Conservation (phyloP, 2,888 invertebrate genomes). For the Molorchus minor region DNA sequence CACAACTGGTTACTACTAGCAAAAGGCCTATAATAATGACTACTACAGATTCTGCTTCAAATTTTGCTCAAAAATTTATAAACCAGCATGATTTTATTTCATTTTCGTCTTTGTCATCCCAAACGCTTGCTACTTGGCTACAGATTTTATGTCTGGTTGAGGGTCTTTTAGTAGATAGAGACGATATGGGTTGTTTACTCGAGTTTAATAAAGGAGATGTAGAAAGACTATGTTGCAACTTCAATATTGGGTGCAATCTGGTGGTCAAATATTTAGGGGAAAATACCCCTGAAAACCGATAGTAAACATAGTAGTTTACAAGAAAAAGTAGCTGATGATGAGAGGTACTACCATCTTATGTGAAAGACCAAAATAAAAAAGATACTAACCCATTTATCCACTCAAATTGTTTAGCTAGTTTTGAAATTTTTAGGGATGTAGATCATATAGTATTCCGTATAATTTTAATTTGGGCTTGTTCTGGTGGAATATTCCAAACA, state of each 20-base stretch:
- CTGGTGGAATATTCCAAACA: conserved; percentile 50
- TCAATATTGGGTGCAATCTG: conserved; percentile 74
- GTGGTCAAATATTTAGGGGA: conserved; percentile 37
- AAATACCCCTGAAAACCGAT: conserved; percentile 29
- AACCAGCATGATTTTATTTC: conserved; percentile 63
- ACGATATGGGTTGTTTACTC: conserved; percentile 66
- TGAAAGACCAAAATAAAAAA: conserved; percentile 19
- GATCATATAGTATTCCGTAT: conserved; percentile 41
- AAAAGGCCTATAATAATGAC: conserved; percentile 90
- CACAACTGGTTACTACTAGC: conserved; percentile 78
- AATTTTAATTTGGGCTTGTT: conserved; percentile 47
- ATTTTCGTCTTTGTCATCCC: conserved; percentile 63
- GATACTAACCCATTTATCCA: conserved; percentile 36
- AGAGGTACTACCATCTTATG: conserved; percentile 21
- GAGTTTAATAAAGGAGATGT: conserved; percentile 74
- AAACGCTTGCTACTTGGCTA: conserved; percentile 70
- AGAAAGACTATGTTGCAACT: conserved; percentile 76
- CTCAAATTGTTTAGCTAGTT: conserved; percentile 46
- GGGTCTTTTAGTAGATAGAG: conserved; percentile 66
- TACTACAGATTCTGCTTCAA: conserved; percentile 71
- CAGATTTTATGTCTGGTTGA: conserved; percentile 76
- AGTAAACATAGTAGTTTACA: conserved; percentile 17
- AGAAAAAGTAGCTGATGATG: conserved; percentile 34
- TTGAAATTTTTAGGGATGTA: conserved; percentile 42
- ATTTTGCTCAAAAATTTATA: conserved; percentile 71